Conservation (phyloP, 2,113 vertebrate genomes). For the Myotis lucifugus region DNA sequence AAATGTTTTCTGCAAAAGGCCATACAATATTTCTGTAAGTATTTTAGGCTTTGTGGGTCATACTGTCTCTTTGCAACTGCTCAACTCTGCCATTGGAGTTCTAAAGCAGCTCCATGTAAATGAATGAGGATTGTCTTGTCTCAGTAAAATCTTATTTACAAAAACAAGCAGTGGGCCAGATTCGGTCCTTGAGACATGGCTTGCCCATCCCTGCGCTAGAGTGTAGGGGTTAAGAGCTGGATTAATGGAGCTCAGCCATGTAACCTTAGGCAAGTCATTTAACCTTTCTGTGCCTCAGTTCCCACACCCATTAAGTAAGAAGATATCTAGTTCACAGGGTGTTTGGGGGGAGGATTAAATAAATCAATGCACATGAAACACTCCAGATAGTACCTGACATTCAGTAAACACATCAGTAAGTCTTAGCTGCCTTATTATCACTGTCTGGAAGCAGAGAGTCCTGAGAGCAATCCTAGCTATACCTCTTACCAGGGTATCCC, state of each 20-base stretch:
- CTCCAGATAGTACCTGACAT: not conserved
- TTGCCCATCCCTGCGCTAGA: not conserved
- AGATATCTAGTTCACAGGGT: not conserved
- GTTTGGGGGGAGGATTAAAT: not conserved
- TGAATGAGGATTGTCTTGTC: not conserved
- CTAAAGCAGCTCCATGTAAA: not conserved
- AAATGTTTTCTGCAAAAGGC: not conserved
- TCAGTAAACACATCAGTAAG: not conserved
- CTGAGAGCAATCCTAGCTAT: fast-evolving
- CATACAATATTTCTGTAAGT: not conserved
- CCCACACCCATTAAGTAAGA: not conserved
- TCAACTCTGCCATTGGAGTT: not conserved
- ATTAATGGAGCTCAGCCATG: not conserved
- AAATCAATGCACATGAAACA: not conserved
- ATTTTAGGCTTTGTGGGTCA: not conserved
- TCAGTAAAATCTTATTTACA: constrained; percentile 15
- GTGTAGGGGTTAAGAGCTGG: not conserved
- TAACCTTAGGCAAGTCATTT: not conserved
- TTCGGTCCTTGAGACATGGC: not conserved
- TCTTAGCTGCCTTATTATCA: not conserved
- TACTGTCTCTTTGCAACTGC: not conserved
- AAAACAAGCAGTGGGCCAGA: not conserved
- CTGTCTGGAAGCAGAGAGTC: not conserved
- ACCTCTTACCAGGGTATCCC: not conserved
- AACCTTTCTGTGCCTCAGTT: not conserved